These are phyloP conservation scores for Lagocephalus sceleratus DNA, from an alignment of 2,797 vertebrate genomes.

Conservation along the genomic window DNA sequence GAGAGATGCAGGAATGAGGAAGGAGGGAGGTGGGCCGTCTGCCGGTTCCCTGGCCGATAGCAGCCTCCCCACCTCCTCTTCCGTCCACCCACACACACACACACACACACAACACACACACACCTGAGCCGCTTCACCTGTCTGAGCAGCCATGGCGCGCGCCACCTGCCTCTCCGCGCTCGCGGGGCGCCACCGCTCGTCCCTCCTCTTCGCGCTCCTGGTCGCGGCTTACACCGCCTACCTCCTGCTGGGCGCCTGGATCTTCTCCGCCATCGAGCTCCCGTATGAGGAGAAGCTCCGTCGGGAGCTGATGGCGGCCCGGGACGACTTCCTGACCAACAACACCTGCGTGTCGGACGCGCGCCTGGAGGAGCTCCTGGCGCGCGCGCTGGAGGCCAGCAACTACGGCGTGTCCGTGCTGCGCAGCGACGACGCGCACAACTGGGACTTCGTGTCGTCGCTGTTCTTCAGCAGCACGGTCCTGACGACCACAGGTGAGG, in stretches of 20 bases:
- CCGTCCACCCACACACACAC: too few species aligned
- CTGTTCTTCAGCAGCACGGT: slow-evolving; percentile 97
- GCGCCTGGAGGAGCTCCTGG: slow-evolving; percentile 84
- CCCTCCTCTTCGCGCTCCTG: slow-evolving; percentile 81
- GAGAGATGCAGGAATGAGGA: not conserved
- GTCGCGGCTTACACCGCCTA: slow-evolving; percentile 81
- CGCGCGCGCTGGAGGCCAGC: slow-evolving; percentile 85
- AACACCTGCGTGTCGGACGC: slow-evolving; percentile 85
- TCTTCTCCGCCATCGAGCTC: slow-evolving; percentile 91
- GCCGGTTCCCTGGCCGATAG: too few species aligned
- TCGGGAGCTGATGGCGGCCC: slow-evolving; percentile 75
- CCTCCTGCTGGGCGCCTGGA: slow-evolving; percentile 84
- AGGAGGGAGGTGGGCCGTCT: not conserved
- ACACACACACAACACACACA: not conserved
- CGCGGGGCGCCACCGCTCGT: slow-evolving; percentile 76
- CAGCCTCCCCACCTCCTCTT: too few species aligned
- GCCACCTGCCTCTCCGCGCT: slow-evolving; percentile 73
- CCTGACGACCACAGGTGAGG: slow-evolving; percentile 91
- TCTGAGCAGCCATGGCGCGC: slow-evolving; percentile 24
- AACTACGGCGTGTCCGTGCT: slow-evolving; percentile 92
- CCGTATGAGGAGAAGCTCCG: slow-evolving; percentile 86
- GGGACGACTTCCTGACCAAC: slow-evolving; percentile 82
- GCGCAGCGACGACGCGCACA: slow-evolving; percentile 78
- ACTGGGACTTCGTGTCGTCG: slow-evolving; percentile 95
- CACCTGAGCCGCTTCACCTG: not conserved